Evolutionary conservation across 2,797 vertebrate genomes (phyloP).

Genomic region (Tauraco hartlaubi): DNA sequence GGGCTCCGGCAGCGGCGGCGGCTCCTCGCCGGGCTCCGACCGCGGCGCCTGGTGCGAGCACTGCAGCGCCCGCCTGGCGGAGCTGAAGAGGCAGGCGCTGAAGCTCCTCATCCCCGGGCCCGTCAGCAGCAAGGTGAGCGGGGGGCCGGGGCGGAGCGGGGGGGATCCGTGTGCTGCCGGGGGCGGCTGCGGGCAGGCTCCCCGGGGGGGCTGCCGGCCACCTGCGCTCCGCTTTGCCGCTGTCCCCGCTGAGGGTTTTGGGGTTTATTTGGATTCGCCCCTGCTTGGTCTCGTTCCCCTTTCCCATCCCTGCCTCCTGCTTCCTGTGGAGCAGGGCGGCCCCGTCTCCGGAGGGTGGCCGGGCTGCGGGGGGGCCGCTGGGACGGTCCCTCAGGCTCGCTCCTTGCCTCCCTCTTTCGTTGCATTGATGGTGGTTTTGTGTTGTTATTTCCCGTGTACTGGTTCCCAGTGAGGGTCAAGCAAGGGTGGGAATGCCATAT

Average conservation of each 20-base stretch:
- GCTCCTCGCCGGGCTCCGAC: conserved; percentile 89
- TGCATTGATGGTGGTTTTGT: not conserved
- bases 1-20: conserved; percentile 81
- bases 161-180: not conserved
- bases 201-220: not conserved
- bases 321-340: not conserved
- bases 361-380: not conserved
- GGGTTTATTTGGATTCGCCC: not conserved
- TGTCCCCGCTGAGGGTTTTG: not conserved
- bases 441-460: fast-evolving
- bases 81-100: conserved; percentile 93
- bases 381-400: not conserved
- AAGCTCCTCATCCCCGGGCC: conserved; percentile 91
- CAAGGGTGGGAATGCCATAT: not conserved
- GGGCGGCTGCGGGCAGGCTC: no score
- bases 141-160: not conserved
- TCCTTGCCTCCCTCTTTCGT: not conserved
- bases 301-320: not conserved
- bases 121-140: conserved; percentile 89
- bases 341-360: not conserved
- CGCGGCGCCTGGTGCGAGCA: conserved; percentile 91
- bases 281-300: not conserved
- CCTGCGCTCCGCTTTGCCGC: not conserved
- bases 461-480: not conserved
- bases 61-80: conserved; percentile 91